Evolutionary conservation across 2,888 invertebrate species (phyloP), one percentile per base, ranked within the genome.

Genomic region (Monoplex corrugatus): DNA sequence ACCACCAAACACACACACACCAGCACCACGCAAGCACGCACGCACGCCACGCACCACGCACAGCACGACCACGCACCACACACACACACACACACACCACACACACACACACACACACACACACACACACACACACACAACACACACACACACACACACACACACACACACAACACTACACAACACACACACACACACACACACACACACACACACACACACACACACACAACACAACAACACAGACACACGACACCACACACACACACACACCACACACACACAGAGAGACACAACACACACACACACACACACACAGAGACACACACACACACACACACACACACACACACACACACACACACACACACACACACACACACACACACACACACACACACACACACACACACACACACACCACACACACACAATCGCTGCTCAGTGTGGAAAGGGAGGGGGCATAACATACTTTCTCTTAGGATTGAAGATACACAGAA

Each of bases 351-450:
- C 8, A 68, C 8, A n/a, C 32, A 6, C 8, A 68, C n/a, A 68
- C 68, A 68, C 28, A 28, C 32, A n/a, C n/a, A n/a, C 32, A 32
- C n/a, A 68, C n/a, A n/a, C 68, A 63, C 8, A 8, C 68, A 68
- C n/a, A n/a, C 68, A 68, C n/a, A 6, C 28, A n/a, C 68, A n/a
- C n/a, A n/a, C 68, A 68, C 68, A 68, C 68, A 38, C 35, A 3
- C 35, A 75, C 23, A 75, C 35, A 75, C 13, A 75, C 38, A 23
- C 75, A 75, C 35, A n/a, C 38, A 13, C 84, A 35, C 84, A 45
- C 35, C 84, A 32, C 57, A 50, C 84, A 84, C 57, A 50, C 8
- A 50, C 45, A 50, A n/a, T n/a, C n/a, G n/a, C n/a, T n/a, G n/a
- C n/a, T n/a, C n/a, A n/a, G n/a, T n/a, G n/a, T n/a, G n/a, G n/a